phyloP scores from a whole-genome alignment of 2,888 invertebrate genomes.

The Notodonta dromedarius region DNA sequence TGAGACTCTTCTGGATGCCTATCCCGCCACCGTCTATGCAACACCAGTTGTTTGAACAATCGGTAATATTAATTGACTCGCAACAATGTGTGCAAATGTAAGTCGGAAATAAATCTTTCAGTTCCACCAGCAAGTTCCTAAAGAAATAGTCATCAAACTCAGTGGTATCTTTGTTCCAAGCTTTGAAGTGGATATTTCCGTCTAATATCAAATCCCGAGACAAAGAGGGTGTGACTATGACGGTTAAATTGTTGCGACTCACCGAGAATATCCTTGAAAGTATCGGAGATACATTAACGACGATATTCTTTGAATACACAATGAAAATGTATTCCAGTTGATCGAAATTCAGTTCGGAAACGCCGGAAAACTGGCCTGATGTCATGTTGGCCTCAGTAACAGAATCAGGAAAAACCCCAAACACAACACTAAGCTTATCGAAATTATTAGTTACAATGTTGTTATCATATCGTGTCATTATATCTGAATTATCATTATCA shows the following conservation, averaged over 20 bases:
- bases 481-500: no score
- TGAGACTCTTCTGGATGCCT: constrained; percentile 39
- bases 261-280: constrained; percentile 39
- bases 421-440: constrained; percentile 24
- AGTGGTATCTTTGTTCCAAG: constrained; percentile 48
- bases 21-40: constrained; percentile 49
- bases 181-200: constrained; percentile 53
- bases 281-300: constrained; percentile 48
- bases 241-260: constrained; percentile 40
- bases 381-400: no score
- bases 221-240: constrained; percentile 36
- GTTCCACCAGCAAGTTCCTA: constrained; percentile 31
- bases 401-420: no score
- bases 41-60: constrained; percentile 46
- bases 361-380: constrained; percentile 37
- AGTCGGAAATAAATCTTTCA: constrained; percentile 52
- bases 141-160: constrained; percentile 46
- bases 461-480: no score
- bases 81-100: constrained; percentile 49
- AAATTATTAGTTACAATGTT: constrained; percentile 17
- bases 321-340: constrained; percentile 53
- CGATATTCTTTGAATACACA: constrained; percentile 51
- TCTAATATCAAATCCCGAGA: constrained; percentile 48
- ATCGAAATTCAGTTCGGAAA: constrained; percentile 44
- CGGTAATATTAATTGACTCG: constrained; percentile 38